Conservation (phyloP, 2,113 vertebrate genomes). For the Onychostoma macrolepis region DNA sequence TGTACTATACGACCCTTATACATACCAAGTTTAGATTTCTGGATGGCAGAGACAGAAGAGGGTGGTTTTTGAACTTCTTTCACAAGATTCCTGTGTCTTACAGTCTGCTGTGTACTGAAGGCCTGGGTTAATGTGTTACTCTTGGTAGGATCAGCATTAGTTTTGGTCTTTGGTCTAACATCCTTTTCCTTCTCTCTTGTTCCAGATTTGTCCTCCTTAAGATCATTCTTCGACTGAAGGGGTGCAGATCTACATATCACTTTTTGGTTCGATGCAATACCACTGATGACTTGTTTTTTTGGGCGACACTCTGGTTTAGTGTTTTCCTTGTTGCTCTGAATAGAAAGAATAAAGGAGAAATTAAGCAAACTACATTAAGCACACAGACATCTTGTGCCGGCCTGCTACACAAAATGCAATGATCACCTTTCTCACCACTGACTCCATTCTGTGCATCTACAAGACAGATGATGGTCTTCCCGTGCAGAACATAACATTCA, state of each 20-base stretch:
- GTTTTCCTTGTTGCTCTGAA: conserved; percentile 77
- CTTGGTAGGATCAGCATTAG: conserved; percentile 47
- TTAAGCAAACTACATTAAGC: not conserved
- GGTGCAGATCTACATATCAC: conserved; percentile 10
- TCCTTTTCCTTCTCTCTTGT: conserved; percentile 37
- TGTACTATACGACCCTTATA: conserved; percentile 87
- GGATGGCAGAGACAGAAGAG: conserved; percentile 10
- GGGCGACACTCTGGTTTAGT: conserved; percentile 54
- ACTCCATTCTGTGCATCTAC: conserved; percentile 61
- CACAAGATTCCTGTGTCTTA: conserved; percentile 66
- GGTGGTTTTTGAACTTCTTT: conserved; percentile 71
- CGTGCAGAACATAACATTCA: not conserved
- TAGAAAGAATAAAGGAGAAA: not conserved
- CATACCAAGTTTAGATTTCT: conserved; percentile 78
- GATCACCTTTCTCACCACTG: conserved; percentile 38
- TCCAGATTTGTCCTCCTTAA: conserved; percentile 41
- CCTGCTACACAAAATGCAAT: not conserved
- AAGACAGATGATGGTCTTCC: not conserved
- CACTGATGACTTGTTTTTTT: conserved; percentile 53
- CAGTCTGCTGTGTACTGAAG: conserved; percentile 71
- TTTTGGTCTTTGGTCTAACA: conserved; percentile 28
- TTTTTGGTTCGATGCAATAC: conserved; percentile 43
- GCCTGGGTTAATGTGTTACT: conserved; percentile 71
- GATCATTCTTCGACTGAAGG: conserved; percentile 57
- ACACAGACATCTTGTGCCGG: not conserved